These are phyloP conservation scores for Ischnus inquisitorius DNA, from an alignment of 2,888 invertebrate species.

Conservation along the genomic window DNA sequence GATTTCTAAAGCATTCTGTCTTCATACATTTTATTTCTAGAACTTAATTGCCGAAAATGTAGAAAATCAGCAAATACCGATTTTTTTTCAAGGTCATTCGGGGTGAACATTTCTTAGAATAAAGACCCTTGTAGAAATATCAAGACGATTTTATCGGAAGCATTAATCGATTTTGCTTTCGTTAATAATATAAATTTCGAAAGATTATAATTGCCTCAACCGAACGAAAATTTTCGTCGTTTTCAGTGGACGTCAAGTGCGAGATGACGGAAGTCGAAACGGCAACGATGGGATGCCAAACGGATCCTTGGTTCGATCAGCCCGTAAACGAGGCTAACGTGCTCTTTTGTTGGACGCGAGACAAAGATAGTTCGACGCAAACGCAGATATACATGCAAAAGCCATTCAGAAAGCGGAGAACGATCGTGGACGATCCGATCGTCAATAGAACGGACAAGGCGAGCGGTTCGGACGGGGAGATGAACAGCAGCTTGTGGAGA, in stretches of 20 bases:
- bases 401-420: neutral
- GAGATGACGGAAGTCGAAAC: neutral
- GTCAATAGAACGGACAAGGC: neutral
- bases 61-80: too few species aligned
- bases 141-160: too few species aligned
- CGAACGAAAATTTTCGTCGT: neutral
- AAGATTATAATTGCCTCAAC: too few species aligned
- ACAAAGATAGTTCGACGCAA: slow-evolving; percentile 53
- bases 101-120: too few species aligned
- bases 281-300: slow-evolving; percentile 16
- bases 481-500: slow-evolving; percentile 49
- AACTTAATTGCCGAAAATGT: too few species aligned
- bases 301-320: neutral
- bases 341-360: neutral
- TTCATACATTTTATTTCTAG: too few species aligned
- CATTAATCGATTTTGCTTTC: too few species aligned
- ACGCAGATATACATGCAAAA: slow-evolving; percentile 36
- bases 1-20: too few species aligned
- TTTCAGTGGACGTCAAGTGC: neutral
- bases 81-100: too few species aligned
- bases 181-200: too few species aligned
- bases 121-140: too few species aligned
- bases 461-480: neutral
- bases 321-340: neutral
- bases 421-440: neutral